Conservation (phyloP, 2,113 vertebrate genomes). For the Colossoma macropomum region DNA sequence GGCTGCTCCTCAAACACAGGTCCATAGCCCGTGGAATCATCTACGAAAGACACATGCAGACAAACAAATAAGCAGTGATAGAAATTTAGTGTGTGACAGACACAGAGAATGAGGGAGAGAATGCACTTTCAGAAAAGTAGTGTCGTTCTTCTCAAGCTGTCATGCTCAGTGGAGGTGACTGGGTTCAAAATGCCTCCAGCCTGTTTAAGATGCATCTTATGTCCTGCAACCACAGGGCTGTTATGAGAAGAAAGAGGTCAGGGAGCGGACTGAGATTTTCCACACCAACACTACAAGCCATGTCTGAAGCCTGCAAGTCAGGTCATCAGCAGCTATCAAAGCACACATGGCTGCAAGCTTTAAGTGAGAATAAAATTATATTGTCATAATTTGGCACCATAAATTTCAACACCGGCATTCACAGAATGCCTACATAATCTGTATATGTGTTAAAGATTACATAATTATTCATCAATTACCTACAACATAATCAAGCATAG, state of each 20-base stretch:
- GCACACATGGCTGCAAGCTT: too few relatives aligned
- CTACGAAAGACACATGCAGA: constrained; percentile 64
- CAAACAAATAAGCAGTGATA: not conserved
- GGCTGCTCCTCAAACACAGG: constrained; percentile 97
- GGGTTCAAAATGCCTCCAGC: too few relatives aligned
- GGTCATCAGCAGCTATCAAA: too few relatives aligned
- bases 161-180: not conserved
- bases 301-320: not conserved
- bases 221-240: not conserved
- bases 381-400: too few relatives aligned
- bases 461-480: too few relatives aligned
- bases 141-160: not conserved
- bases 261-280: not conserved
- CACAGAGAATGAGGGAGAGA: not conserved
- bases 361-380: too few relatives aligned
- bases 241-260: not conserved
- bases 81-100: not conserved
- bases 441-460: too few relatives aligned
- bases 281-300: not conserved
- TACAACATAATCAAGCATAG: too few relatives aligned
- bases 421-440: too few relatives aligned
- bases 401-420: too few relatives aligned
- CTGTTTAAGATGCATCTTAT: not conserved
- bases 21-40: constrained; percentile 88
- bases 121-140: not conserved